Evolutionary conservation across 2,888 invertebrate genomes (phyloP), one percentile per base, ranked within the genome.

Genomic region (Campoletis raptor): DNA sequence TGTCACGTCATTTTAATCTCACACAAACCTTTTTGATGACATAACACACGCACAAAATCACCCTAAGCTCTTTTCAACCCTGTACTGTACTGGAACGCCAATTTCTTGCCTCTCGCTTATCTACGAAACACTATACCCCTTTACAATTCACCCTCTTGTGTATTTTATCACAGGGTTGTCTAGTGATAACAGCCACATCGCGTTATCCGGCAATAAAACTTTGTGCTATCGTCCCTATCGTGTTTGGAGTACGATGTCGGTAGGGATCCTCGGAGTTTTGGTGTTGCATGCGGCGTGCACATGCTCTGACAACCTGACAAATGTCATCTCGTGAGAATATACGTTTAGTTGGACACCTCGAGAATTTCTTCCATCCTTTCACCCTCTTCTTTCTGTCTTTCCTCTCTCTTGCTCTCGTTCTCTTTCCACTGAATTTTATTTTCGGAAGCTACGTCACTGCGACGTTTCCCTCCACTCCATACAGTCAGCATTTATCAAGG

Each of bases 1-100:
- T 93, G 93, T 94, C 92, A 91, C 94, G 93, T 92, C 90, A 85
- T 88, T 81, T 83, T 86, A 78, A 85, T 83, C 82, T 76, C 80
- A 61, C 30, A 45, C 52, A 7, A 69, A 67, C 30, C 57, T 69
- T 82, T 24, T 57, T 24, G 54, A 74, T 83, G 57, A 82, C 78
- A 66, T 81, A 24, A 42, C 54, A 76, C 79, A 54, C 54, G 42
- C 74, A 52, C 82, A 70, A 57, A 87, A 24, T 52, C 70, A 64
- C 69, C 67, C 73, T 61, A 45, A 52, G 67, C 73, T 80, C 86
- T 57, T 48, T 24, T 18, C 48, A 10, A 48, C 12, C 67, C 40
- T 24, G 10, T 8, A 64, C n/a, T 52, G 30, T 24, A 6, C 12
- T 30, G 36, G n/a, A 21, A 37, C 67, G 52, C 8, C 8, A 30